Base-by-base conservation (phyloP, 2,797 vertebrate species). In the Schizopygopsis pylzovi region DNA sequence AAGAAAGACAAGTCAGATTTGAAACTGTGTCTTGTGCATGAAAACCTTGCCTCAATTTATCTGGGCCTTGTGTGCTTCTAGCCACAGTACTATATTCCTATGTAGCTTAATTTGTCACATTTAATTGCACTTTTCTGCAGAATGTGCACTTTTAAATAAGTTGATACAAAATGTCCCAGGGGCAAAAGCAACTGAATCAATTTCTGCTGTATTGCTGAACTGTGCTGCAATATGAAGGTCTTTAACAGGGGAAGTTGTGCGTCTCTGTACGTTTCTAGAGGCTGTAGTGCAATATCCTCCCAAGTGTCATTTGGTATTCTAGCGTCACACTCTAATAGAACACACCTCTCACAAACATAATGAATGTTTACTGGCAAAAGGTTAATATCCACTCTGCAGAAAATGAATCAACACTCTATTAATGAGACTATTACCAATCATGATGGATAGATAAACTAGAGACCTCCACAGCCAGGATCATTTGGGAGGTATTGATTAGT, bases 341-440 rank as follows among this genome's bases (percentile, higher is more conserved):
- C 92, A 93, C 94, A 93, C 93, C 92, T 92, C 92, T 92, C 91
- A 90, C 91, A 88, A 91, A 86, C 93, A 93, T 94, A 95, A 96
- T 95, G 92, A 94, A 96, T 94, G 94, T 93, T 93, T 93, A 93
- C 92, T 92, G 93, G 93, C 93, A 91, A 95, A 95, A 95, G 95
- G 95, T 95, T 96, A 96, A 96, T 95, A 95, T 95, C 92, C 94
- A 94, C 93, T 93, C 93, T 88, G 94, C 92, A 92, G 92, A 94
- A 95, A 95, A 95, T 94, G 92, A 94, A 94, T 95, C 93, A 95
- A 93, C 93, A 93, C 85, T 91, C 90, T 94, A 95, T 95, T 95
- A 95, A 95, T 94, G 93, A 94, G 93, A 94, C 92, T 94, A 95
- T 96, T 95, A 95, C 93, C 92, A 94, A 92, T 93, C 91, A 91